These are phyloP conservation scores for Zaprionus gabonicus DNA, from an alignment of 1,140 invertebrate species.

Conservation along the genomic window DNA sequence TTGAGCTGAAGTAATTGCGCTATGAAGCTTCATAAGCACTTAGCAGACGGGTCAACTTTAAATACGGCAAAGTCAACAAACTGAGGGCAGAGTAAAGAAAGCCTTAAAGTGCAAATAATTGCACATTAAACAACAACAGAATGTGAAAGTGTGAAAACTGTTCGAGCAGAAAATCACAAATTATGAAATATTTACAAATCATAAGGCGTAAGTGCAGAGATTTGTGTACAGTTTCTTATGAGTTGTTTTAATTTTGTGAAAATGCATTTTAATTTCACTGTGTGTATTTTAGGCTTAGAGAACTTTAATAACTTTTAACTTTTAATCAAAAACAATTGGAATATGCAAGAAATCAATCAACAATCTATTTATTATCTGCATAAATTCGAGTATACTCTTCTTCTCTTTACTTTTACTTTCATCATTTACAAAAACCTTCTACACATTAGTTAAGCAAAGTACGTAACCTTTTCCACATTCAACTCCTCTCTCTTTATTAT, in stretches of 20 bases:
- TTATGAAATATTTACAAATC: not conserved
- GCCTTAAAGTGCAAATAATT: constrained; percentile 16
- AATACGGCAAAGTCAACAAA: constrained; percentile 18
- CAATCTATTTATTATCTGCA: no score
- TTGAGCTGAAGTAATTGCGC: constrained; percentile 33
- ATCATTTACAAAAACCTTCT: no score
- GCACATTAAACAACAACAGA: constrained; percentile 6
- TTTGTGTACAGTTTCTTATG: not conserved
- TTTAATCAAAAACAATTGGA: no score
- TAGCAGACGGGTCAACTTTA: constrained; percentile 20
- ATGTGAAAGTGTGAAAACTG: constrained; percentile 7
- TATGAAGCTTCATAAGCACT: constrained; percentile 35
- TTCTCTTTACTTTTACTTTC: no score
- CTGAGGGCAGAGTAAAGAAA: not conserved
- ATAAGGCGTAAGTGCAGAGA: not conserved
- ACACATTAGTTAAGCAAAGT: no score
- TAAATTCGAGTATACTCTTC: no score
- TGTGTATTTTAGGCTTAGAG: not conserved
- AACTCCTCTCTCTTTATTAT: not conserved
- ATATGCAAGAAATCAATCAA: no score
- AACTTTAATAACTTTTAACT: no score
- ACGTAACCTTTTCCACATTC: not conserved
- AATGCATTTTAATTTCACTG: not conserved
- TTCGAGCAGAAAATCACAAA: constrained; percentile 1
- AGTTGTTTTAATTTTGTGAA: not conserved